phyloP scores from a whole-genome alignment of 2,888 invertebrate genomes.

The Harpagoxenus sublaevis region DNA sequence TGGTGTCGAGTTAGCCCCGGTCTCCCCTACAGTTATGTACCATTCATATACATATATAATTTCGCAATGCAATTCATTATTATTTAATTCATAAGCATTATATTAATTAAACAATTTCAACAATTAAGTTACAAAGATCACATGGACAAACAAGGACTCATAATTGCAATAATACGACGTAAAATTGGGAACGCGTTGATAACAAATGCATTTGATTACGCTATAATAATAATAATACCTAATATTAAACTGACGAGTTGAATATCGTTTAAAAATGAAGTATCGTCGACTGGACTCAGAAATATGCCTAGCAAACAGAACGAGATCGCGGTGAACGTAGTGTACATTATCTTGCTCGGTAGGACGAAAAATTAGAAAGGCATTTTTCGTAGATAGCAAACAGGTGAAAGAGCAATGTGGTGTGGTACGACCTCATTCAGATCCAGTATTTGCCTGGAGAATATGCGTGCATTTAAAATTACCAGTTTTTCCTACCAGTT shows the following conservation, averaged over 20 bases:
- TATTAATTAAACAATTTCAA: not conserved
- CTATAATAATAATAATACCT: not conserved
- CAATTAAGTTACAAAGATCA: not conserved
- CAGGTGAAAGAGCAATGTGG: constrained; percentile 16
- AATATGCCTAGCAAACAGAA: not conserved
- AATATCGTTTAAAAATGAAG: not conserved
- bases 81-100: not conserved
- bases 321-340: not conserved
- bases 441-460: not conserved
- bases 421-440: not conserved
- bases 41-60: not conserved
- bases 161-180: not conserved
- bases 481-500: not conserved
- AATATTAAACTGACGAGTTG: not conserved
- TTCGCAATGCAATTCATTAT: not conserved
- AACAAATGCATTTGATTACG: not conserved
- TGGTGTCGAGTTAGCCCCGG: too few relatives aligned
- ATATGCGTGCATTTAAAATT: constrained; percentile 3
- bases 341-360: constrained; percentile 1
- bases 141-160: too few relatives aligned
- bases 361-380: constrained; percentile 31
- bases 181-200: not conserved
- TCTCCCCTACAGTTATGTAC: not conserved
- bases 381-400: not conserved
- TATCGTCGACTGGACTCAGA: not conserved